phyloP scores from a whole-genome alignment of 35 echinoderm and acorn worm species.

The Eucidaris tribuloides region DNA sequence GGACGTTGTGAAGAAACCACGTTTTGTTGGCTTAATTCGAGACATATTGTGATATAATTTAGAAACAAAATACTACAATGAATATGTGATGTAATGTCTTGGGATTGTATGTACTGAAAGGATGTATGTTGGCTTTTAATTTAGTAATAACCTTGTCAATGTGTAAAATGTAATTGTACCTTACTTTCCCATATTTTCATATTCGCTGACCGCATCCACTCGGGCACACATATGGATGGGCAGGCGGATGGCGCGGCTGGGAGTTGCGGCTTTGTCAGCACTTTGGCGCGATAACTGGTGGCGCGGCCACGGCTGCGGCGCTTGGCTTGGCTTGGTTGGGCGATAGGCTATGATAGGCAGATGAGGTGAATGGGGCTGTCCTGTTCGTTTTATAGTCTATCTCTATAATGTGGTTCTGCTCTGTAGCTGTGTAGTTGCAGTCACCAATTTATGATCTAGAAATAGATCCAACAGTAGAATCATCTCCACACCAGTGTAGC shows the following conservation, averaged over 20 bases:
- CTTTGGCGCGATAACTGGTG: conserved; percentile 11
- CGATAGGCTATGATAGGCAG: too few relatives aligned
- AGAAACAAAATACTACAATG: neutral
- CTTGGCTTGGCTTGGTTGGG: too few relatives aligned
- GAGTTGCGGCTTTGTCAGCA: conserved; percentile 8
- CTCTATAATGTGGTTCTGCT: too few relatives aligned
- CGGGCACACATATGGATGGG: neutral
- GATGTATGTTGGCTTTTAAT: neutral
- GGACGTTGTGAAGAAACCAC: neutral
- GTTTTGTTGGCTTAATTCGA: neutral
- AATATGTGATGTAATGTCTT: neutral
- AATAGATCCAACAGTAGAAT: too few relatives aligned
- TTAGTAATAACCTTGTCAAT: neutral
- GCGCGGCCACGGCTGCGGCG: too few relatives aligned
- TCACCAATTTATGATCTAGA: too few relatives aligned
- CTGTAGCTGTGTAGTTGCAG: too few relatives aligned
- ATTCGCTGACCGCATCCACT: neutral
- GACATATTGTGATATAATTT: neutral
- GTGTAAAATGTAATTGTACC: neutral
- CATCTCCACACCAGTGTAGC: too few relatives aligned
- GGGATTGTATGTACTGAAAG: neutral
- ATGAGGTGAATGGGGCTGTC: too few relatives aligned
- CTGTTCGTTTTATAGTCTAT: too few relatives aligned
- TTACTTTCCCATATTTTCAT: neutral
- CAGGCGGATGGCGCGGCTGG: neutral